Evolutionary conservation across 1,140 invertebrate genomes (phyloP).

Genomic region (Tachypleus tridentatus): DNA sequence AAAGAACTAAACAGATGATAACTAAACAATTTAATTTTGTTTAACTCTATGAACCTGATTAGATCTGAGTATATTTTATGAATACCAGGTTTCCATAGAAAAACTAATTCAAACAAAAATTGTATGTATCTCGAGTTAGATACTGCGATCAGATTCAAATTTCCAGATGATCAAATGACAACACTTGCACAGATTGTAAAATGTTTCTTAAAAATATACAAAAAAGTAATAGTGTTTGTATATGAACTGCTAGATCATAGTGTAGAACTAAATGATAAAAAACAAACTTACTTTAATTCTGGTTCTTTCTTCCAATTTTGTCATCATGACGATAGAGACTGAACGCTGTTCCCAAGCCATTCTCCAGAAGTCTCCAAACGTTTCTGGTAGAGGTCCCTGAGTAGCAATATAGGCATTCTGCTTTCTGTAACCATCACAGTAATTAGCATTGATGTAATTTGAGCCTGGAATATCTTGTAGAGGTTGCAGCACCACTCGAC

Average conservation of each 20-base stretch:
- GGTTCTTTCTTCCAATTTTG: constrained; percentile 88
- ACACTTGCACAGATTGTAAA: too few species aligned
- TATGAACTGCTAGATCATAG: too few species aligned
- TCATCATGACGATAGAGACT: constrained; percentile 96
- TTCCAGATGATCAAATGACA: too few species aligned
- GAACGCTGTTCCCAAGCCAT: constrained; percentile 97
- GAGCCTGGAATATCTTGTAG: constrained; percentile 65
- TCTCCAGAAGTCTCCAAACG: constrained; percentile 94
- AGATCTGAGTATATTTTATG: too few species aligned
- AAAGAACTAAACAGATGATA: too few species aligned
- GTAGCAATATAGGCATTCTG: constrained; percentile 94
- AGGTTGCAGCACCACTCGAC: constrained; percentile 78
- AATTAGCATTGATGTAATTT: constrained; percentile 99
- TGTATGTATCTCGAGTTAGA: too few species aligned
- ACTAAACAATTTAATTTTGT: too few species aligned
- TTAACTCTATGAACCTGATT: neutral
- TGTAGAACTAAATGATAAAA: too few species aligned
- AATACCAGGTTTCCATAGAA: neutral
- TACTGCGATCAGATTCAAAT: too few species aligned
- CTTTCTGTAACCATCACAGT: constrained; percentile 90
- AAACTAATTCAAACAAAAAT: neutral
- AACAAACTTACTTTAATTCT: constrained; percentile 52
- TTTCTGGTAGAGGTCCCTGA: constrained; percentile 87
- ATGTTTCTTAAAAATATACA: too few species aligned
- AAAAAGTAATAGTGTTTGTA: too few species aligned